These are phyloP conservation scores for Margarornis squamiger DNA, from an alignment of 2,797 vertebrate species.

Conservation along the genomic window DNA sequence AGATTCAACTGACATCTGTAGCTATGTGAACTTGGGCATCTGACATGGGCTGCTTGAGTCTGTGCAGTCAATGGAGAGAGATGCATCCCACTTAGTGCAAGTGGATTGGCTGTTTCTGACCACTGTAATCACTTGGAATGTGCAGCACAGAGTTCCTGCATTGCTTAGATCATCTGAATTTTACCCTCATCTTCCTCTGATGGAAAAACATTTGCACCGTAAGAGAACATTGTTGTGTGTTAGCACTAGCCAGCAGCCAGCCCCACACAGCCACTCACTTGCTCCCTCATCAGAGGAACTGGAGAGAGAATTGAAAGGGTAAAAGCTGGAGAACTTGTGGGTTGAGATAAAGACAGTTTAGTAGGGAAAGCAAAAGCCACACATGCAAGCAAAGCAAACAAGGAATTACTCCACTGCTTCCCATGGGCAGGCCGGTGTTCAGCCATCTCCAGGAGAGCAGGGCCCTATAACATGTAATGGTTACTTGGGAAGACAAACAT, in stretches of 20 bases:
- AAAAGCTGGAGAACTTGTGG: neutral
- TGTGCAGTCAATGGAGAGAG: neutral
- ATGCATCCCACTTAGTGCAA: neutral
- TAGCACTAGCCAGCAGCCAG: neutral
- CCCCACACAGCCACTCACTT: rapidly evolving
- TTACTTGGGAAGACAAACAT: neutral
- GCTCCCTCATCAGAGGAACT: rapidly evolving
- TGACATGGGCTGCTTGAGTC: neutral
- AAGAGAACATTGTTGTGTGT: neutral
- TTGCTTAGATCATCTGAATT: neutral
- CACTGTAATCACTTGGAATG: neutral
- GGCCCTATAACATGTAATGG: neutral
- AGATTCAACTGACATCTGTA: neutral
- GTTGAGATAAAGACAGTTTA: neutral
- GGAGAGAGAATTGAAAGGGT: neutral
- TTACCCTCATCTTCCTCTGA: neutral
- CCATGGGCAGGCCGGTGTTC: neutral
- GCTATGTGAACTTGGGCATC: neutral
- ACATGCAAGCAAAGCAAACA: neutral
- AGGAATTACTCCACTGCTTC: neutral
- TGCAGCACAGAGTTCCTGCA: neutral
- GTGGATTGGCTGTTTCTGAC: neutral
- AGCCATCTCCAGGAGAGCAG: neutral
- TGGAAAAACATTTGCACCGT: neutral
- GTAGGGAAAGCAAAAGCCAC: neutral